Evolutionary conservation across 2,113 vertebrate species (phyloP).

Genomic region (Otus sunia): DNA sequence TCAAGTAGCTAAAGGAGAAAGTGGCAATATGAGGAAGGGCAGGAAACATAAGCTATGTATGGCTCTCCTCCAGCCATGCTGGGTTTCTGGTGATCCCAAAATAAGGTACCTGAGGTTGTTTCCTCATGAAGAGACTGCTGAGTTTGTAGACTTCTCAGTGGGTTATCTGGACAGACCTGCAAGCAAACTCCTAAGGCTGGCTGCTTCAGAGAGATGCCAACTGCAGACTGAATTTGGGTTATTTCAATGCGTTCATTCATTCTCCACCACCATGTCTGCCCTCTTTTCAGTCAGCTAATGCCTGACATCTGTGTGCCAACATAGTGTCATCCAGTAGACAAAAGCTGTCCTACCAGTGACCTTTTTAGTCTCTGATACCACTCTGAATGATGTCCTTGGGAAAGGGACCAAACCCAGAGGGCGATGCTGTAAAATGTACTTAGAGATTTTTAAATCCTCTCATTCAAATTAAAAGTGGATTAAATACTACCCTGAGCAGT

Average conservation of each 20-base stretch:
- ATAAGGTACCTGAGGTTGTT: neutral
- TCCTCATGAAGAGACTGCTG: neutral
- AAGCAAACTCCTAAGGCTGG: neutral
- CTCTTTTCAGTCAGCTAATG: neutral
- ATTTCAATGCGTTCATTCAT: neutral
- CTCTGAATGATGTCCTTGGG: neutral
- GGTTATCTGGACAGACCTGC: neutral
- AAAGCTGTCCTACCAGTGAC: neutral
- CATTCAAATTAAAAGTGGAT: constrained; percentile 67
- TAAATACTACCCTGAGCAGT: constrained; percentile 50
- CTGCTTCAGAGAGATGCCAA: neutral
- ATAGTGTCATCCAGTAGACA: neutral
- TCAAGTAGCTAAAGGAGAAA: neutral
- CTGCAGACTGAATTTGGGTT: neutral
- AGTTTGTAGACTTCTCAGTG: neutral
- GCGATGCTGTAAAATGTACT: neutral
- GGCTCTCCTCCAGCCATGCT: neutral
- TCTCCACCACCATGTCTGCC: neutral
- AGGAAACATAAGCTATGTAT: neutral
- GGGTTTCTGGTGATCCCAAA: neutral
- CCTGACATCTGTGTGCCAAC: neutral
- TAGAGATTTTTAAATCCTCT: constrained; percentile 42
- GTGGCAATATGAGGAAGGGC: neutral
- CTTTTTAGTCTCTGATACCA: neutral
- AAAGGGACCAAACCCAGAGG: constrained; percentile 15